Evolutionary conservation across 2,113 vertebrate genomes (phyloP), one percentile per base, ranked within the genome.

Genomic region (Notarius lentiginosus): DNA sequence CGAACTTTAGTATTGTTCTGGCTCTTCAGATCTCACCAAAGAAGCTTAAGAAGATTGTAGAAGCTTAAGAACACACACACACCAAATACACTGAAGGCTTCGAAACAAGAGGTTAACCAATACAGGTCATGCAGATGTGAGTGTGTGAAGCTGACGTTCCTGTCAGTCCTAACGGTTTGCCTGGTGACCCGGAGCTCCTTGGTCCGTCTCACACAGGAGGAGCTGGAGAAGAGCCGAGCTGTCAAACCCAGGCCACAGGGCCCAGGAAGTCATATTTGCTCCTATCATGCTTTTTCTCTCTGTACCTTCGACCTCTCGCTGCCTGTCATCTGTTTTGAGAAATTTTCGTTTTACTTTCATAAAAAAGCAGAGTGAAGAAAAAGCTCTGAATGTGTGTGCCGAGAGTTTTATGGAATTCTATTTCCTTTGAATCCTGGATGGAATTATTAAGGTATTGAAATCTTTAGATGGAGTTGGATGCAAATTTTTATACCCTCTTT

Each of bases 131-230:
- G 83, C 30, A 55, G 49, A 87, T 82, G 84, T 49, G 56, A 77
- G 56, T 34, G 24, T 86, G 90, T 85, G 79, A 85, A n/a, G 53
- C 10, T 79, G 82, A 75, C 51, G 82, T 27, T 17, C n/a, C 66
- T 79, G 75, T 89, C 86, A 87, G 70, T 84, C 34, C 49, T 86
- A 75, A 68, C 81, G 41, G 63, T 87, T 87, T 88, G 79, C 83
- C 82, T 65, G 17, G 2, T 86, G 84, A 90, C 88, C 85, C 61
- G 11, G 73, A 68, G 61, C 66, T 82, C 84, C 66, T 72, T 27
- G 14, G n/a, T 66, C 84, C 83, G 85, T 81, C 84, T 72, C 56
- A 14, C 9, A 51, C 53, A 60, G 79, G 9, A 47, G 65, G 53
- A 81, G 63, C 55, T 80, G 79, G 70, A 79, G 55, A 87, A 86